Evolutionary conservation across 1,140 invertebrate species (phyloP).

Genomic region (Dendroctonus valens): DNA sequence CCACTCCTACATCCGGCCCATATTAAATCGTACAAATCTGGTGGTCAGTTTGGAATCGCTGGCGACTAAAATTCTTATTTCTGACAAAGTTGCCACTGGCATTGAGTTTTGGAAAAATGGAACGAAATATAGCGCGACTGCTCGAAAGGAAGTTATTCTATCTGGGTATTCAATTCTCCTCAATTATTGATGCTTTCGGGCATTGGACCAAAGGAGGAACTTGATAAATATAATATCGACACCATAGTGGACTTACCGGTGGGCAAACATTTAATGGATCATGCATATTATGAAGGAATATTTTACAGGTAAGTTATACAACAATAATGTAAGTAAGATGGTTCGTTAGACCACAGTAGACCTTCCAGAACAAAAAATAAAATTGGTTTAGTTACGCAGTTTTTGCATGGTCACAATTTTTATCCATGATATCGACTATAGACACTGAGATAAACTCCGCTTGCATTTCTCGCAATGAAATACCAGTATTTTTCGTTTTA

Average conservation of each 20-base stretch:
- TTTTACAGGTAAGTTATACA: no score
- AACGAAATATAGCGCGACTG: conserved; percentile 51
- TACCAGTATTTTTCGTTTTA: no score
- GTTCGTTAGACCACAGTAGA: no score
- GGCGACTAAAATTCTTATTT: conserved; percentile 47
- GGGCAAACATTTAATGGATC: conserved; percentile 50
- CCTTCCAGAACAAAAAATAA: no score
- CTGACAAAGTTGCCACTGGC: conserved; percentile 57
- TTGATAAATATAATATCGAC: conserved; percentile 45
- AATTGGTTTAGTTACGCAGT: no score
- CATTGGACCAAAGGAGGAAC: conserved; percentile 37
- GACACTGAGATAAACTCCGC: no score
- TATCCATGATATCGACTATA: no score
- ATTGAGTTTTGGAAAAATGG: conserved; percentile 58
- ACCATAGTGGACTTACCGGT: conserved; percentile 53
- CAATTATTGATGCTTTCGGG: conserved; percentile 59
- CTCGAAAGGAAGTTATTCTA: conserved; percentile 65
- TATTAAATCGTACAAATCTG: conserved; percentile 58
- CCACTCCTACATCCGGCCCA: conserved; percentile 55
- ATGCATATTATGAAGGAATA: no score
- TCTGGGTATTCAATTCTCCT: conserved; percentile 52
- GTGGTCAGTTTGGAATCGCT: conserved; percentile 61
- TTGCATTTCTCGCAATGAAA: no score
- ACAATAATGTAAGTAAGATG: no score
- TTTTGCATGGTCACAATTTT: no score